A percentile compares a stretch with the other conserved stretches of the same genome.
These are phyloP conservation scores for Xerus inauris DNA, from an alignment of 2,113 vertebrate genomes.

Conservation along the genomic window DNA sequence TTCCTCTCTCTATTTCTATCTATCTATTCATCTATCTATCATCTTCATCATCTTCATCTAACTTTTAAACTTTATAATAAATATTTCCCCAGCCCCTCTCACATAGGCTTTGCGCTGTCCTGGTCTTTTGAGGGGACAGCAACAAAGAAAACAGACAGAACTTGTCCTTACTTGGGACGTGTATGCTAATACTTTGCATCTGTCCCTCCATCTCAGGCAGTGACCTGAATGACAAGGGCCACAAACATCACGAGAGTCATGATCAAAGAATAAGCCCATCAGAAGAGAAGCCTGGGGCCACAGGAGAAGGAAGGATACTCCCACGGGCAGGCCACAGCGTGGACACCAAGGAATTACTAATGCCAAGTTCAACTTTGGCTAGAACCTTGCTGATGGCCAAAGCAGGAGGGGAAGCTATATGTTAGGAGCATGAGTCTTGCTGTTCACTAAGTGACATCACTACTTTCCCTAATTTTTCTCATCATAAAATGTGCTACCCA, in stretches of 20 bases:
- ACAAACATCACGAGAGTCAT: not conserved
- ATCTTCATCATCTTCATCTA: not conserved
- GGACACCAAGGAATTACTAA: not conserved
- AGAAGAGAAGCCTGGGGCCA: conserved; percentile 12
- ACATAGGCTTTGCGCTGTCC: not conserved
- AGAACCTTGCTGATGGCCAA: not conserved
- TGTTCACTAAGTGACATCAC: not conserved
- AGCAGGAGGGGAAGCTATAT: not conserved
- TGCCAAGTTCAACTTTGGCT: not conserved
- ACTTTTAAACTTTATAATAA: not conserved
- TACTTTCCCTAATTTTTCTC: not conserved
- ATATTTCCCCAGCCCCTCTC: not conserved
- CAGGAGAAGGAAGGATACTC: not conserved
- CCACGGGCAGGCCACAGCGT: not conserved
- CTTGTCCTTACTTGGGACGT: not conserved
- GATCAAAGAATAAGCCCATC: not conserved
- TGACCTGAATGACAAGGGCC: not conserved
- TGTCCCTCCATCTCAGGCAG: not conserved
- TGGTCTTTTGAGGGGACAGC: not conserved
- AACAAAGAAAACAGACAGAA: not conserved
- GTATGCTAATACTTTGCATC: not conserved
- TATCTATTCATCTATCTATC: not conserved
- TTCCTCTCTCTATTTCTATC: accelerated
- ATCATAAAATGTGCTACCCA: not conserved
- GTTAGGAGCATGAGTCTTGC: not conserved